phyloP scores from a whole-genome alignment of 2,888 invertebrate species.

The Drosophila cracens region DNA sequence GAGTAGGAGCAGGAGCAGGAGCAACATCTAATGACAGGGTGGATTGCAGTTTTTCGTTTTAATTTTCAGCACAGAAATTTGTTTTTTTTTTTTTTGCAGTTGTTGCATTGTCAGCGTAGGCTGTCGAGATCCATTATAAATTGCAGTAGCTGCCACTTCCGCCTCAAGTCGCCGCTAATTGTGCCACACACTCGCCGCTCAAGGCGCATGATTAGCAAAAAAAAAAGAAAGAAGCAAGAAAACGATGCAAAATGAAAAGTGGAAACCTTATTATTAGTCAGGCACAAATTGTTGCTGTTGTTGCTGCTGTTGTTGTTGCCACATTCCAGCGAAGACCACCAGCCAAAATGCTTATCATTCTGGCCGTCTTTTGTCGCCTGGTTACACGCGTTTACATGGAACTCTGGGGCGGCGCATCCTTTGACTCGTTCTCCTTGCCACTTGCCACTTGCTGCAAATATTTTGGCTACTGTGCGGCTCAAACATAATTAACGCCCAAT shows the following conservation, averaged over 20 bases:
- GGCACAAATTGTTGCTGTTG: slow-evolving; percentile 9
- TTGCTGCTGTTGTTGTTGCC: background rate
- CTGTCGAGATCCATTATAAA: slow-evolving; percentile 60
- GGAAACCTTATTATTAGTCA: slow-evolving; percentile 16
- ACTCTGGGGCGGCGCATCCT: slow-evolving; percentile 42
- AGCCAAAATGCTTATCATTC: slow-evolving; percentile 60
- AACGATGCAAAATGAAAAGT: background rate
- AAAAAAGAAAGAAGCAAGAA: slow-evolving; percentile 4
- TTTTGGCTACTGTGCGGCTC: slow-evolving; percentile 65
- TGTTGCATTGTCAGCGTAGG: slow-evolving; percentile 57
- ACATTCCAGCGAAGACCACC: slow-evolving; percentile 45
- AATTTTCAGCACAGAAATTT: slow-evolving; percentile 44
- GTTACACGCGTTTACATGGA: slow-evolving; percentile 50
- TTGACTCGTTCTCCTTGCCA: slow-evolving; percentile 21
- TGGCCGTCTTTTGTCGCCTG: slow-evolving; percentile 46
- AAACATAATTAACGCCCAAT: slow-evolving; percentile 72
- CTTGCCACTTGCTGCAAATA: slow-evolving; percentile 46
- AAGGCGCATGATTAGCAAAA: slow-evolving; percentile 41
- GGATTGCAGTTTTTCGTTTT: slow-evolving; percentile 68
- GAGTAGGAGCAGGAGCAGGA: slow-evolving; percentile 14
- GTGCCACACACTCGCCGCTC: slow-evolving; percentile 21
- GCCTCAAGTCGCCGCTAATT: slow-evolving; percentile 45
- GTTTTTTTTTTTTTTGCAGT: slow-evolving; percentile 27
- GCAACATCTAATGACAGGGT: slow-evolving; percentile 73
- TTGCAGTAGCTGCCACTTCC: slow-evolving; percentile 59